phyloP scores from a whole-genome alignment of 2,113 vertebrate genomes.

The Eupsittula cactorum region DNA sequence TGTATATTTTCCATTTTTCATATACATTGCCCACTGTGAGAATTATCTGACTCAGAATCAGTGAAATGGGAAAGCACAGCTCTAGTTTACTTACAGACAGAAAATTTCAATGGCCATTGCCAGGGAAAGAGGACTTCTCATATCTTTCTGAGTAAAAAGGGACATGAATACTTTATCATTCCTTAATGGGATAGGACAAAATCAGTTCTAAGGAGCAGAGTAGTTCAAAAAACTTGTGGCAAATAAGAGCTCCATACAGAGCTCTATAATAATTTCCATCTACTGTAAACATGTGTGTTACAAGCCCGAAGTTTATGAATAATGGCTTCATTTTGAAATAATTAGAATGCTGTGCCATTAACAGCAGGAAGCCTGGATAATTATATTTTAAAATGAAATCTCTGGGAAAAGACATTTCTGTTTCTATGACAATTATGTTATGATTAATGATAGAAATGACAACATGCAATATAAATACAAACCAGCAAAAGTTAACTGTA shows the following conservation, averaged over 20 bases:
- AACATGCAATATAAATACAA: conserved; percentile 77
- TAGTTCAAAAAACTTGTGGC: conserved; percentile 40
- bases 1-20: background rate
- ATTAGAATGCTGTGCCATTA: conserved; percentile 78
- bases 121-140: conserved; percentile 1
- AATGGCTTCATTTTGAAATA: conserved; percentile 79
- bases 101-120: background rate
- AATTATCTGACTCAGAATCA: background rate
- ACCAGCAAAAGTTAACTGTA: conserved; percentile 76
- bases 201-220: background rate
- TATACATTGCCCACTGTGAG: background rate
- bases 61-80: background rate
- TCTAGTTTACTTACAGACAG: background rate
- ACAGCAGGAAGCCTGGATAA: conserved; percentile 76
- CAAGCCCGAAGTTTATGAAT: conserved; percentile 71
- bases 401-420: conserved; percentile 74
- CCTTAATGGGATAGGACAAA: conserved; percentile 40
- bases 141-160: conserved; percentile 20
- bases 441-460: conserved; percentile 78
- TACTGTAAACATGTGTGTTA: conserved; percentile 67
- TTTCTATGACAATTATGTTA: conserved; percentile 72
- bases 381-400: conserved; percentile 78
- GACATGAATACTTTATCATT: conserved; percentile 21
- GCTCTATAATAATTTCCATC: conserved; percentile 46
- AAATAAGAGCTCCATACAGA: conserved; percentile 1